These are phyloP conservation scores for Syngnathus acus DNA, from an alignment of 2,797 vertebrate species.

Conservation along the genomic window DNA sequence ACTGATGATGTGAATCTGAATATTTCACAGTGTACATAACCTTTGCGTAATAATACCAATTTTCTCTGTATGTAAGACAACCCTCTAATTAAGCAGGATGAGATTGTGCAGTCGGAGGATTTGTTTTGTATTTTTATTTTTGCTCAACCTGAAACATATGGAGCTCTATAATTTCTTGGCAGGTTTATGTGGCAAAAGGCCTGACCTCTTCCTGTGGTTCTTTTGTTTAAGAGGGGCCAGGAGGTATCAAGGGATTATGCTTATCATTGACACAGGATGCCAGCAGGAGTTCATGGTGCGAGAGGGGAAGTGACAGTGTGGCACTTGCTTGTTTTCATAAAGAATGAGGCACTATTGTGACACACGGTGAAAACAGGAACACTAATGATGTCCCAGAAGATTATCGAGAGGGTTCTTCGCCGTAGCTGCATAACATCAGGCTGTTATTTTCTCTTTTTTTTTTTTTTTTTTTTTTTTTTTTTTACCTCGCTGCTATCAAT, in stretches of 20 bases:
- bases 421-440: constrained; percentile 1
- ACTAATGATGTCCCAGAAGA: constrained; percentile 30
- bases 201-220: constrained; percentile 60
- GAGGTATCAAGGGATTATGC: constrained; percentile 53
- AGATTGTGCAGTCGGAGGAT: constrained; percentile 30
- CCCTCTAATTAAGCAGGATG: constrained; percentile 46
- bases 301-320: constrained; percentile 63
- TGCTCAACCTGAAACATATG: constrained; percentile 60
- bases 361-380: constrained; percentile 56
- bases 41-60: constrained; percentile 33
- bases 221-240: constrained; percentile 56
- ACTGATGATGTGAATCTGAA: constrained; percentile 34
- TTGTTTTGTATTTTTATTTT: constrained; percentile 52
- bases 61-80: constrained; percentile 38
- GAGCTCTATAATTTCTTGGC: constrained; percentile 54
- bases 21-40: constrained; percentile 53
- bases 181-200: constrained; percentile 38
- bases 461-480: neutral
- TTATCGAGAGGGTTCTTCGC: constrained; percentile 16
- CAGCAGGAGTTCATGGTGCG: constrained; percentile 54
- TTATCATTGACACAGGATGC: constrained; percentile 70
- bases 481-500: neutral
- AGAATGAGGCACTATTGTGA: constrained; percentile 51
- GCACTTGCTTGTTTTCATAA: constrained; percentile 59
- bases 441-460: neutral